These are phyloP conservation scores for Xiphydria camelus DNA, from an alignment of 2,888 invertebrate species.

Conservation along the genomic window DNA sequence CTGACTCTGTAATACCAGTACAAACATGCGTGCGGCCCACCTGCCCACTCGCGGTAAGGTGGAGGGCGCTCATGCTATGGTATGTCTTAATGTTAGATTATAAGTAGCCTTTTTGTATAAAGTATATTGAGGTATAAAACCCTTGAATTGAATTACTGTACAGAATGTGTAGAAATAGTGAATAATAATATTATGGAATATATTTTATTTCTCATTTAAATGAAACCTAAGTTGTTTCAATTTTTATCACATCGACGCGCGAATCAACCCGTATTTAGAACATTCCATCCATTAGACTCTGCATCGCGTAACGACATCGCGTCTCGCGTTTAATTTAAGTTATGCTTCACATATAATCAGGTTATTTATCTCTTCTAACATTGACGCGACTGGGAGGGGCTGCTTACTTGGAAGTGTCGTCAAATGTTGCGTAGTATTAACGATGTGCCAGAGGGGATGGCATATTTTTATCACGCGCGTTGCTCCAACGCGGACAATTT, in stretches of 20 bases:
- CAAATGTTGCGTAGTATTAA: no score
- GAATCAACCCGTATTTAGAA: constrained; percentile 32
- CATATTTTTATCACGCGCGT: no score
- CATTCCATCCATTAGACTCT: constrained; percentile 45
- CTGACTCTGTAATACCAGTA: constrained; percentile 59
- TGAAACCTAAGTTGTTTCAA: constrained; percentile 54
- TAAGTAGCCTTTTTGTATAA: constrained; percentile 59
- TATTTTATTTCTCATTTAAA: constrained; percentile 58
- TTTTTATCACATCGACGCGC: constrained; percentile 42
- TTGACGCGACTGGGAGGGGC: no score
- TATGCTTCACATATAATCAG: no score
- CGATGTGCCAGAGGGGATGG: no score
- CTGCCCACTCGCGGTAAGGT: constrained; percentile 43
- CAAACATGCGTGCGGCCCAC: constrained; percentile 55
- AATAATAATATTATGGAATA: constrained; percentile 59
- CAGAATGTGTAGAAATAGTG: constrained; percentile 59
- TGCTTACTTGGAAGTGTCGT: no score
- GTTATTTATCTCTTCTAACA: no score
- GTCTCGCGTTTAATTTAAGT: no score
- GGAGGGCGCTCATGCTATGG: constrained; percentile 56
- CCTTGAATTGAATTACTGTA: constrained; percentile 58
- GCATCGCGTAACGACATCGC: no score
- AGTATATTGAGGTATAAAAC: constrained; percentile 57
- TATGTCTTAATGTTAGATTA: constrained; percentile 59
- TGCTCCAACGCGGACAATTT: no score